Percentiles rank a stretch among this genome's conserved stretches.
Evolutionary conservation across 2,888 invertebrate species (phyloP).

Genomic region (Leptogaster cylindrica): DNA sequence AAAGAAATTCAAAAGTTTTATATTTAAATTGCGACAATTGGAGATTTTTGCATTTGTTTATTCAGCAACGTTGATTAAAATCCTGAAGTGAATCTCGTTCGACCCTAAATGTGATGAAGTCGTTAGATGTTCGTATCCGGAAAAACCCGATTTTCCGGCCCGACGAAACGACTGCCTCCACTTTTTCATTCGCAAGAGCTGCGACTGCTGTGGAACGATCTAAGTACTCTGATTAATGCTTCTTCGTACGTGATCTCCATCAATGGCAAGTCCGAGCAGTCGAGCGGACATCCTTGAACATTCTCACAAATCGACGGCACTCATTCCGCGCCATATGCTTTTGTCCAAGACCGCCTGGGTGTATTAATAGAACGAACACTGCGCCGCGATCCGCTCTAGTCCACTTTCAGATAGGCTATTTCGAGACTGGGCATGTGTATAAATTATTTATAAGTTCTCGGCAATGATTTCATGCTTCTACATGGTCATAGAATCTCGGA

Average conservation of each 20-base stretch:
- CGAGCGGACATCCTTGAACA: slow-evolving; percentile 31
- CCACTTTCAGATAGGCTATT: slow-evolving; percentile 41
- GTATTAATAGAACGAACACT: slow-evolving; percentile 27
- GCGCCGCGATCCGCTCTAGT: slow-evolving; percentile 1
- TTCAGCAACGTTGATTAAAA: no score
- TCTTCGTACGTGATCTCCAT: slow-evolving; percentile 2
- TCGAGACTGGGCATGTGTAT: slow-evolving; percentile 43
- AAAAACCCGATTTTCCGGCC: slow-evolving; percentile 52
- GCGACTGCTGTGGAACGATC: slow-evolving; percentile 38
- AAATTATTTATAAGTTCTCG: slow-evolving; percentile 46
- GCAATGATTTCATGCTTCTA: slow-evolving; percentile 24
- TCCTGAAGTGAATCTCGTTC: no score
- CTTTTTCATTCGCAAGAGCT: slow-evolving; percentile 51
- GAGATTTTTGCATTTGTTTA: no score
- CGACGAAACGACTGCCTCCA: slow-evolving; percentile 51
- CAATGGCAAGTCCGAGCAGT: not conserved
- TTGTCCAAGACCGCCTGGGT: not conserved
- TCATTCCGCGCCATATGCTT: not conserved
- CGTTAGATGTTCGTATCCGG: slow-evolving; percentile 28
- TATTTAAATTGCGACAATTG: no score
- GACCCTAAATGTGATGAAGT: no score
- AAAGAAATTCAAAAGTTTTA: no score
- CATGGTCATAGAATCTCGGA: not conserved
- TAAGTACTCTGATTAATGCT: slow-evolving; percentile 11
- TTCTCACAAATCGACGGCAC: slow-evolving; percentile 1